phyloP scores from a whole-genome alignment of 2,888 invertebrate species.

The Carcina quercana region DNA sequence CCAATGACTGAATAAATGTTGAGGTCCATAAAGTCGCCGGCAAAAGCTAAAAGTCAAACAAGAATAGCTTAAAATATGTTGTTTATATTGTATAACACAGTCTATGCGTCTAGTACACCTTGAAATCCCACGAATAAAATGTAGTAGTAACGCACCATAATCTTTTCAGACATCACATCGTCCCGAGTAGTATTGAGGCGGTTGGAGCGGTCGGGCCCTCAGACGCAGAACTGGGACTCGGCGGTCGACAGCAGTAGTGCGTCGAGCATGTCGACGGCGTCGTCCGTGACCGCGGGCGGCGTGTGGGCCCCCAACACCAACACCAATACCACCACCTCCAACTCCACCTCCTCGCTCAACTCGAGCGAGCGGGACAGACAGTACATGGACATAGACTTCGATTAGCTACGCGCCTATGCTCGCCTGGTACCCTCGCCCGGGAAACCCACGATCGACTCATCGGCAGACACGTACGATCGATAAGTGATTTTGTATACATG shows the following conservation, averaged over 20 bases:
- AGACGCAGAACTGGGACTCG: slow-evolving; percentile 7
- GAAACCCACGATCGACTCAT: not conserved
- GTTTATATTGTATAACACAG: too few relatives aligned
- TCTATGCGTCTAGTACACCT: too few relatives aligned
- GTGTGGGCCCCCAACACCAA: slow-evolving; percentile 31
- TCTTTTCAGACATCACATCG: too few relatives aligned
- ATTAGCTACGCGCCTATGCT: slow-evolving; percentile 22
- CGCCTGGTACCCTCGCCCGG: slow-evolving; percentile 2
- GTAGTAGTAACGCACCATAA: too few relatives aligned
- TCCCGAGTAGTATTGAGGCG: slow-evolving; percentile 33
- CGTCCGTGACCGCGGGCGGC: slow-evolving; percentile 28
- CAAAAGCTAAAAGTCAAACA: too few relatives aligned
- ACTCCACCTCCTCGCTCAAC: slow-evolving; percentile 28
- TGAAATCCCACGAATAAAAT: too few relatives aligned
- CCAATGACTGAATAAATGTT: too few relatives aligned
- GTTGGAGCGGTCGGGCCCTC: slow-evolving; percentile 17
- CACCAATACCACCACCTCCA: slow-evolving; percentile 23
- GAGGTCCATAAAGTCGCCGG: too few relatives aligned
- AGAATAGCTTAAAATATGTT: too few relatives aligned
- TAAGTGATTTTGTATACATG: too few relatives aligned
- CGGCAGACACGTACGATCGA: too few relatives aligned
- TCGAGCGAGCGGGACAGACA: slow-evolving; percentile 35
- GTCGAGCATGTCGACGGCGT: slow-evolving; percentile 20
- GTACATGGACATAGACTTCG: slow-evolving; percentile 68
- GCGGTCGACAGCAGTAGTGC: slow-evolving; percentile 16